Conservation (phyloP, 2,797 vertebrate genomes). For the Distichodus sexfasciatus region DNA sequence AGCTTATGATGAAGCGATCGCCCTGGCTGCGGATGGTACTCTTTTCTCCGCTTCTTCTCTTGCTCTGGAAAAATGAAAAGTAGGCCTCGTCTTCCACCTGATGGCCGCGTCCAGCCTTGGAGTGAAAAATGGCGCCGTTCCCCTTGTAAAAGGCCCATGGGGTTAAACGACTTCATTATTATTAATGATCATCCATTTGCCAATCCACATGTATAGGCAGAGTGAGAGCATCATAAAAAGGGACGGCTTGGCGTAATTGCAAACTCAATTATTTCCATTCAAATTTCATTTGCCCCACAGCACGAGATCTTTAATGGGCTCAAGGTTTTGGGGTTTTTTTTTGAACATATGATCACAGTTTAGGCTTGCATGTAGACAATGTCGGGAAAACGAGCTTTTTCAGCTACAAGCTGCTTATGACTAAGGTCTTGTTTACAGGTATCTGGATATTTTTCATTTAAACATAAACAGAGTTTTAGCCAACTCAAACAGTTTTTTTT, state of each 20-base stretch:
- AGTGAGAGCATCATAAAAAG: slow-evolving; percentile 65
- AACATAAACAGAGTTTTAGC: too few species aligned
- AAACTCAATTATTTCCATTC: slow-evolving; percentile 83
- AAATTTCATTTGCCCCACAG: slow-evolving; percentile 77
- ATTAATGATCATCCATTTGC: slow-evolving; percentile 84
- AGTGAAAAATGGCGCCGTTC: slow-evolving; percentile 80
- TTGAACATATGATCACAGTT: background rate
- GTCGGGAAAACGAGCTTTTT: background rate
- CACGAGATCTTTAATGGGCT: slow-evolving; percentile 62
- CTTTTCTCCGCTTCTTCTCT: slow-evolving; percentile 72
- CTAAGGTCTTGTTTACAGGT: too few species aligned
- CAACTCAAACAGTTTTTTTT: too few species aligned
- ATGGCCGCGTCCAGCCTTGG: slow-evolving; percentile 71
- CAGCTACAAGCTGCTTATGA: background rate
- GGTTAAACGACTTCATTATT: slow-evolving; percentile 88
- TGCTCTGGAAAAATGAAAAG: slow-evolving; percentile 73
- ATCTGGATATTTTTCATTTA: too few species aligned
- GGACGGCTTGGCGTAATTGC: slow-evolving; percentile 83
- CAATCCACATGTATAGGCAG: slow-evolving; percentile 78
- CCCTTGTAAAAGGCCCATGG: slow-evolving; percentile 76
- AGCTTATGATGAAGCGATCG: slow-evolving; percentile 48
- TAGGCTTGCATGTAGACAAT: background rate
- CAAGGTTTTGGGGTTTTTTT: slow-evolving; percentile 36
- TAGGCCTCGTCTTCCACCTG: slow-evolving; percentile 70
- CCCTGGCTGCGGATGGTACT: slow-evolving; percentile 58